Conservation (phyloP, 2,113 vertebrate species). For the Arothron firmamentum region DNA sequence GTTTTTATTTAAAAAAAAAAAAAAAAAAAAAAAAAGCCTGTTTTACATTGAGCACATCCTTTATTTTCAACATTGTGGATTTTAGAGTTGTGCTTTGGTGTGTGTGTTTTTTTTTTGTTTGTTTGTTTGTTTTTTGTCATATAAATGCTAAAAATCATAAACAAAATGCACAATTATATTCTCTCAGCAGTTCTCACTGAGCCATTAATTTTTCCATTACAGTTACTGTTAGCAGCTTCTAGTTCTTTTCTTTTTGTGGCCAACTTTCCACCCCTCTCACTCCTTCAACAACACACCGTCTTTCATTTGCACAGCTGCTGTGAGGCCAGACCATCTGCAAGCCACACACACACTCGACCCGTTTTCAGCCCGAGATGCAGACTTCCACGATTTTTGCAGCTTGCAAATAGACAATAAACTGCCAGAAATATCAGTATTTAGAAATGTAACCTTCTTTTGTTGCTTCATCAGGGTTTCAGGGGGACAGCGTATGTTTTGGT, state of each 20-base stretch:
- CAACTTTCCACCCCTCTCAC: slow-evolving; percentile 70
- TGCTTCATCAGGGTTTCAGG: neutral
- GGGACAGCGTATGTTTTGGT: slow-evolving; percentile 35
- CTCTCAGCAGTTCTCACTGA: slow-evolving; percentile 34
- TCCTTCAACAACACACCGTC: slow-evolving; percentile 63
- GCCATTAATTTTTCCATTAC: slow-evolving; percentile 65
- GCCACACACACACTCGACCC: slow-evolving; percentile 44
- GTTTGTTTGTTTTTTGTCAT: slow-evolving; percentile 1
- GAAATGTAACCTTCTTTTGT: neutral
- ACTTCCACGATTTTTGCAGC: slow-evolving; percentile 31
- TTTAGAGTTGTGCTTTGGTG: no score
- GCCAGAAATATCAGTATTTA: slow-evolving; percentile 26
- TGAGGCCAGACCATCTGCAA: slow-evolving; percentile 63
- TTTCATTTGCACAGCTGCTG: slow-evolving; percentile 74
- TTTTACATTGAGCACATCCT: no score
- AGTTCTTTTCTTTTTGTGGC: slow-evolving; percentile 60
- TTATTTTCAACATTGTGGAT: neutral
- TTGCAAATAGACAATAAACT: slow-evolving; percentile 34
- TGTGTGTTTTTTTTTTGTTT: neutral
- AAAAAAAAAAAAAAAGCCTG: no score
- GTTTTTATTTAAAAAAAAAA: no score
- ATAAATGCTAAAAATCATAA: slow-evolving; percentile 16
- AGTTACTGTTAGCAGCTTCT: slow-evolving; percentile 59
- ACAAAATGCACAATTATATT: slow-evolving; percentile 41
- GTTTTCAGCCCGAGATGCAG: slow-evolving; percentile 37